Conservation (phyloP, 2,797 vertebrate species). For the Carduelis carduelis region DNA sequence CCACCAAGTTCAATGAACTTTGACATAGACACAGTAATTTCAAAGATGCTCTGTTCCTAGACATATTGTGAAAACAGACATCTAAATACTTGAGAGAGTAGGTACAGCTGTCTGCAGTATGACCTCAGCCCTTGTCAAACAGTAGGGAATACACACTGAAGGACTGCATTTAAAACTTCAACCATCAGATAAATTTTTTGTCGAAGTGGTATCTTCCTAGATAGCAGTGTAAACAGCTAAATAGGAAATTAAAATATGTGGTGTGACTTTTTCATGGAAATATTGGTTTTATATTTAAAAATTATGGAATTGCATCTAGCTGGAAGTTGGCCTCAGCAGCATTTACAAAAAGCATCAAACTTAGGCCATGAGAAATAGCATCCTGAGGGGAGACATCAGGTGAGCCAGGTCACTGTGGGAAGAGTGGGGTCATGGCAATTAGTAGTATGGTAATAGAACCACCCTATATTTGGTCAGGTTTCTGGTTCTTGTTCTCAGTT, state of each 20-base stretch:
- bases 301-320: neutral
- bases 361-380: neutral
- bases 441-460: neutral
- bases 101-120: neutral
- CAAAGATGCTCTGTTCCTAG: neutral
- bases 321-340: accelerated
- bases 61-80: neutral
- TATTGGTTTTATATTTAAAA: neutral
- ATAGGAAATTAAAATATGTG: neutral
- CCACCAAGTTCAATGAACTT: neutral
- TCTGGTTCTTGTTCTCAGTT: neutral
- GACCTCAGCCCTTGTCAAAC: neutral
- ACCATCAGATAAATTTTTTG: neutral
- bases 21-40: neutral
- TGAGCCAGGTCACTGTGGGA: neutral
- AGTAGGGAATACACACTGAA: neutral
- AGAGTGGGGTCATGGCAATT: neutral
- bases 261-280: neutral
- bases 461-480: neutral
- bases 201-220: neutral
- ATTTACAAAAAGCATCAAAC: neutral
- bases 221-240: neutral
- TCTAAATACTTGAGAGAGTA: neutral
- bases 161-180: neutral
- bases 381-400: neutral